Base-by-base conservation (phyloP, 2,888 invertebrate species). In the Mantis religiosa region DNA sequence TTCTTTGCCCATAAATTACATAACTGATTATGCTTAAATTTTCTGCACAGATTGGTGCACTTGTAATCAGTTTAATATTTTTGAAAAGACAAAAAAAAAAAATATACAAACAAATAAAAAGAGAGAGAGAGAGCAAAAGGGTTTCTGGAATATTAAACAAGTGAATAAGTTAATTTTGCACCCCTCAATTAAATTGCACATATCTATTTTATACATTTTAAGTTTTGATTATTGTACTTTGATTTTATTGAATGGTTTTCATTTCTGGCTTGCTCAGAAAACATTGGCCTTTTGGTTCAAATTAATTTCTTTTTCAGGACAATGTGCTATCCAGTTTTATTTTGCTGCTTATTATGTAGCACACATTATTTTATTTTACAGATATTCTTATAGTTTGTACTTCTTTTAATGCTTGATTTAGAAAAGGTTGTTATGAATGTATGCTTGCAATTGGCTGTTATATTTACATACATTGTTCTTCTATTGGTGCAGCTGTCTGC, bases 331-430 rank as follows among this genome's bases (percentile, higher is more conserved):
- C 20, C 15, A 27, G 82, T 88, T 71, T 34, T 88, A 87, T 88
- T 84, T 88, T 85, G 84, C 87, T 89, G 84, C 83, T 89, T 87
- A 84, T 89, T 89, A 71, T 47, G 41, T 87, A 87, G 82, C 82
- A 87, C 34, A 71, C 14, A 25, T n/a, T 34, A 12, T 87, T 87
- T 87, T 82, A 30, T 86, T 86, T 81, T 25, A 28, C 15, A 71
- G 54, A 86, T 41, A 54, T 84, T 86, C 30, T 87, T 82, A 25
- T 82, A 81, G 86, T 86, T 87, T 82, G 4, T 41, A 86, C 87
- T 87, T 82, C 30, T 87, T 27, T 25, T 87, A 47, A 30, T 87
- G 87, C 87, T 87, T 87, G 87, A n/a, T 82, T 34, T 87, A 87
- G 87, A 30, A 27, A 34, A 82, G 87, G 82, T 82, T 87, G 87